Conservation (phyloP, 2,888 invertebrate species). For the Eupeodes luniger region DNA sequence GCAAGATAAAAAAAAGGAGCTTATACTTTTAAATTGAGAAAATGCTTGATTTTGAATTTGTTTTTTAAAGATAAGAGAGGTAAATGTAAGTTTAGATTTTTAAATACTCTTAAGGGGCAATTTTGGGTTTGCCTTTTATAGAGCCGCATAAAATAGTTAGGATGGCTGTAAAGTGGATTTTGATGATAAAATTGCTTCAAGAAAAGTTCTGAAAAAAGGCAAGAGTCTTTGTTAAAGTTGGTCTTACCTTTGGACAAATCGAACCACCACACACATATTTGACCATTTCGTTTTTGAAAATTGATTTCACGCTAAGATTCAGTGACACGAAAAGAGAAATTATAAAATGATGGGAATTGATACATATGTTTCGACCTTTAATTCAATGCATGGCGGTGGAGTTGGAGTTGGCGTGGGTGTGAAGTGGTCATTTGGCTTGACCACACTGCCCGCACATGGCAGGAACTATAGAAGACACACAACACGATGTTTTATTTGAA, state of each 20-base stretch:
- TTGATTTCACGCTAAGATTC: slow-evolving; percentile 2
- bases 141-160: background rate
- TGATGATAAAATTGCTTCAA: background rate
- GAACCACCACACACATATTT: too few species aligned
- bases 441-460: slow-evolving; percentile 1
- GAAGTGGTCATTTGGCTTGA: slow-evolving; percentile 13
- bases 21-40: slow-evolving; percentile 51
- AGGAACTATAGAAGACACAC: background rate
- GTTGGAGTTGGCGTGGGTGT: background rate
- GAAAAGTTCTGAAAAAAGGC: background rate
- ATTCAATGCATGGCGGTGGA: background rate
- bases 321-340: background rate
- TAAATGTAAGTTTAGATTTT: slow-evolving; percentile 20
- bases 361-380: slow-evolving; percentile 1
- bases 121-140: slow-evolving; percentile 17
- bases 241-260: too few species aligned
- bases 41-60: slow-evolving; percentile 61
- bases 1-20: slow-evolving; percentile 50
- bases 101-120: slow-evolving; percentile 35
- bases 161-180: background rate
- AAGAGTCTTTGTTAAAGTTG: too few species aligned
- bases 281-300: background rate
- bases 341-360: background rate
- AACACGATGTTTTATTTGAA: background rate
- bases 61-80: slow-evolving; percentile 8